Percentiles rank a stretch among this genome's conserved stretches.
These are phyloP conservation scores for Scaptodrosophila latifasciaeformis DNA, from an alignment of 2,888 invertebrate species.

Conservation along the genomic window DNA sequence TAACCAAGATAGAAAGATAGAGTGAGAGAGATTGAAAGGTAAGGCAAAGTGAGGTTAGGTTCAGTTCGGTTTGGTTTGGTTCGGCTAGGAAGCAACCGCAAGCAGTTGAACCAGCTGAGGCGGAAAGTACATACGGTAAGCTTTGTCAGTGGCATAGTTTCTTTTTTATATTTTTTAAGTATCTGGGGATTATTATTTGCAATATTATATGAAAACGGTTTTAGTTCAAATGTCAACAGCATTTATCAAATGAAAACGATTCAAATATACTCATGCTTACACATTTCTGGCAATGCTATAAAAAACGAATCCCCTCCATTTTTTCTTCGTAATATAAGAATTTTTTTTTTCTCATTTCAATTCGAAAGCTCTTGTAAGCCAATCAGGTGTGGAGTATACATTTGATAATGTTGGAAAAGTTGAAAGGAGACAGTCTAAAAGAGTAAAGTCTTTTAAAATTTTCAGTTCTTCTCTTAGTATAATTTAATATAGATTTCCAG, in stretches of 20 bases:
- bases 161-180: conserved; percentile 48
- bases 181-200: conserved; percentile 68
- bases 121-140: conserved; percentile 59
- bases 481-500: too few relatives aligned
- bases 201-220: conserved; percentile 66
- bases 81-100: conserved; percentile 53
- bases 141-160: conserved; percentile 67
- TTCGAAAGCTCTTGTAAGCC: too few relatives aligned
- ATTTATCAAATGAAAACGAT: conserved; percentile 42
- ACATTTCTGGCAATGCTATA: too few relatives aligned
- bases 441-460: too few relatives aligned
- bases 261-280: conserved; percentile 1
- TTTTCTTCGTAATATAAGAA: too few relatives aligned
- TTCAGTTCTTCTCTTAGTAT: too few relatives aligned
- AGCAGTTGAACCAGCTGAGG: conserved; percentile 61
- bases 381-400: too few relatives aligned
- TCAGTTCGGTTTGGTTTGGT: conserved; percentile 26
- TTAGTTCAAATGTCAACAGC: conserved; percentile 67
- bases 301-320: too few relatives aligned
- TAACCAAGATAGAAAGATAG: background rate
- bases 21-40: background rate
- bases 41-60: too few relatives aligned
- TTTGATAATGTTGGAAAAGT: too few relatives aligned
- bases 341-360: too few relatives aligned
- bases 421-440: too few relatives aligned